A percentile compares a stretch with the other conserved stretches of the same genome.
These are phyloP conservation scores for Pomacea maculata DNA, from an alignment of 1,140 invertebrate genomes.

Conservation along the genomic window DNA sequence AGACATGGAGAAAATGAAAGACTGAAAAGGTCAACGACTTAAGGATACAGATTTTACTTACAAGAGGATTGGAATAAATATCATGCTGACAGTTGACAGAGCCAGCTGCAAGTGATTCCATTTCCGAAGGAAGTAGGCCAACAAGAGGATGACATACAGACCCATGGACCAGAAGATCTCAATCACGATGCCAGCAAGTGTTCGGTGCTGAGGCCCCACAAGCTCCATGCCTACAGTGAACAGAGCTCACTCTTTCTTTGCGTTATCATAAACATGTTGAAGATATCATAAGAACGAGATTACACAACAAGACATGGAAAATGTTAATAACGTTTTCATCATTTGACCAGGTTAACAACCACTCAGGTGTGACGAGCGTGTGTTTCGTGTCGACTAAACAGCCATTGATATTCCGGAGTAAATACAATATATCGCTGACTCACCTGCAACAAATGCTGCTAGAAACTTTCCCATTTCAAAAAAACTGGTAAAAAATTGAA, in stretches of 20 bases:
- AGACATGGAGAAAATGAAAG: too few relatives aligned
- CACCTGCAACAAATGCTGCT: slow-evolving; percentile 26
- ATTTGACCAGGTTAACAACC: too few relatives aligned
- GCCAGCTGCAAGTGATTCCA: slow-evolving; percentile 80
- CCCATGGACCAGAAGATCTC: slow-evolving; percentile 73
- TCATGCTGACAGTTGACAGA: slow-evolving; percentile 76
- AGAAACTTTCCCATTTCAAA: slow-evolving; percentile 17
- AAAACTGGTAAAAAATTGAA: slow-evolving; percentile 13
- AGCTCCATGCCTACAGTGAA: slow-evolving; percentile 49
- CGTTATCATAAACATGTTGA: too few relatives aligned
- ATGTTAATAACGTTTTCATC: too few relatives aligned
- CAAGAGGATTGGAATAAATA: slow-evolving; percentile 72
- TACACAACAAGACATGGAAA: too few relatives aligned
- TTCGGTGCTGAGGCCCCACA: slow-evolving; percentile 69
- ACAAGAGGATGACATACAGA: slow-evolving; percentile 71
- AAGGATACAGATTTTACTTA: slow-evolving; percentile 19
- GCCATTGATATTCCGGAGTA: too few relatives aligned
- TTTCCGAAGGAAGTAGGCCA: slow-evolving; percentile 74
- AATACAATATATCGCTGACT: neutral
- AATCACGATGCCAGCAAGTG: slow-evolving; percentile 75
- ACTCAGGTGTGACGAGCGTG: too few relatives aligned
- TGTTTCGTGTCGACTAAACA: too few relatives aligned
- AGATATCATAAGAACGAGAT: too few relatives aligned
- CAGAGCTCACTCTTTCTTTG: too few relatives aligned
- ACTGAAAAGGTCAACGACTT: too few relatives aligned